phyloP scores from a whole-genome alignment of 2,113 vertebrate genomes.

The Lonchura striata region DNA sequence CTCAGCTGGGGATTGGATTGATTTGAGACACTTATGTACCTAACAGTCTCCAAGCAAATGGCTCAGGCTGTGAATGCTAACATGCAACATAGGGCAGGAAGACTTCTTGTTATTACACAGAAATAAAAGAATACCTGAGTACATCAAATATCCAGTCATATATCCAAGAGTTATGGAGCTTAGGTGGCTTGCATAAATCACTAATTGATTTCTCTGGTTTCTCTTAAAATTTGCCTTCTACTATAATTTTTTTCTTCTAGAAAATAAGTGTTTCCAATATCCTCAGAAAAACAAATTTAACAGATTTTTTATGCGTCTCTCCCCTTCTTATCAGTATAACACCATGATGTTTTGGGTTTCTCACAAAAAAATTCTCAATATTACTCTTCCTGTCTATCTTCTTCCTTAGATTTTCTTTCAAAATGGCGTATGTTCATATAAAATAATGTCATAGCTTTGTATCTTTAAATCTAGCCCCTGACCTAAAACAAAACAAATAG shows the following conservation, averaged over 20 bases:
- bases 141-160: neutral
- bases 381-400: neutral
- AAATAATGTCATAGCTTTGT: neutral
- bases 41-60: neutral
- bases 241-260: neutral
- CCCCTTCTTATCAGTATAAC: neutral
- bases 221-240: neutral
- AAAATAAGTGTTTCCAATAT: neutral
- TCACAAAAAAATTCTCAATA: neutral
- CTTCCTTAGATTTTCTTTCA: neutral
- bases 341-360: neutral
- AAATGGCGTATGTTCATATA: neutral
- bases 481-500: neutral
- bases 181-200: neutral
- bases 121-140: neutral
- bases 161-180: neutral
- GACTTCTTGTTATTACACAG: neutral
- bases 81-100: neutral
- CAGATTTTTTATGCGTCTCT: neutral
- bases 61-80: neutral
- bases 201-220: neutral
- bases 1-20: neutral
- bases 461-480: neutral
- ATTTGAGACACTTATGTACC: accelerated
- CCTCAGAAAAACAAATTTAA: neutral